These are phyloP conservation scores for Benitochromis conjunctus DNA, from an alignment of 2,113 vertebrate genomes.

Conservation along the genomic window DNA sequence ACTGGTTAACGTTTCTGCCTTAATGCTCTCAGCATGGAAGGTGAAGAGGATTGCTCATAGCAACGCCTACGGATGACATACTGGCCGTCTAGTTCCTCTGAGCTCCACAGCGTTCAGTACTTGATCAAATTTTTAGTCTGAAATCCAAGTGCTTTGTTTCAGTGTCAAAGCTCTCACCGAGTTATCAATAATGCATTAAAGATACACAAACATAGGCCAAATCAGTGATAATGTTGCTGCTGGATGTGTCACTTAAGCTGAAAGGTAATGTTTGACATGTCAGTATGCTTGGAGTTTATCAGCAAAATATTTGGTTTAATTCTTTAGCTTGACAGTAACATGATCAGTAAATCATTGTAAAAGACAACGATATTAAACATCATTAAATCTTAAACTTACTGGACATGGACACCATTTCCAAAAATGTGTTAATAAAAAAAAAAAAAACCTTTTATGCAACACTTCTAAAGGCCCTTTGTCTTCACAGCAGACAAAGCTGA, in stretches of 20 bases:
- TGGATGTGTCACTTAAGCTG: not conserved
- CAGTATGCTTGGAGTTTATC: not conserved
- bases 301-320: not conserved
- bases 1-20: not conserved
- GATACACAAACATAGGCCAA: not conserved
- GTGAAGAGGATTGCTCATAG: not conserved
- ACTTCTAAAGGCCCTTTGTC: not conserved
- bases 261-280: not conserved
- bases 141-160: not conserved
- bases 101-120: not conserved
- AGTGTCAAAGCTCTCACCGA: not conserved
- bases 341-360: fast-evolving
- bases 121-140: not conserved
- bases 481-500: not conserved
- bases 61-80: not conserved
- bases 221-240: not conserved
- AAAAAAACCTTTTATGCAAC: too few relatives aligned
- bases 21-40: not conserved
- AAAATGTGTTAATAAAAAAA: not conserved
- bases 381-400: not conserved
- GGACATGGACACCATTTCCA: not conserved
- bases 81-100: not conserved
- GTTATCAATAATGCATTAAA: not conserved
- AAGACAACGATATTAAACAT: not conserved
- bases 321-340: not conserved